Conservation (phyloP, 2,888 invertebrate genomes). For the Parnassius glacialis region DNA sequence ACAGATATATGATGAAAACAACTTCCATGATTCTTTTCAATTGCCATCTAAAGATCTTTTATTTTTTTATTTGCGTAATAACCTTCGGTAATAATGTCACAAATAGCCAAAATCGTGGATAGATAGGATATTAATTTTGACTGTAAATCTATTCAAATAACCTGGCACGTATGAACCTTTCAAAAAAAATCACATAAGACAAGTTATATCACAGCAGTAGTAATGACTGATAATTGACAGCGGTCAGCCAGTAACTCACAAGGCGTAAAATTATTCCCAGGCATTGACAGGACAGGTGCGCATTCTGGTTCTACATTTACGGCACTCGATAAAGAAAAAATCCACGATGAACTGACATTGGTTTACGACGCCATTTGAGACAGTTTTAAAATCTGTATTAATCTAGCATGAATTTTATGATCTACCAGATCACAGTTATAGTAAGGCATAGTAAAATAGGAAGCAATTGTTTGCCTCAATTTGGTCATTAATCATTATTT, state of each 20-base stretch:
- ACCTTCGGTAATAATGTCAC: too few relatives aligned
- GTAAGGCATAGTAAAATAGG: too few relatives aligned
- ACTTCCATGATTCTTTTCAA: too few relatives aligned
- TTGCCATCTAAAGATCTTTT: too few relatives aligned
- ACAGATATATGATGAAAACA: too few relatives aligned
- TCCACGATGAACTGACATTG: constrained; percentile 31
- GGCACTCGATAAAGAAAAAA: constrained; percentile 43
- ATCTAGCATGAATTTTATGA: neutral
- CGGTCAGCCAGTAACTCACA: constrained; percentile 42
- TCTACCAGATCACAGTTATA: too few relatives aligned
- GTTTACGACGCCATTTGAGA: constrained; percentile 37
- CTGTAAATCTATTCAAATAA: neutral
- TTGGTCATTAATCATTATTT: too few relatives aligned
- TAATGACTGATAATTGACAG: constrained; percentile 49
- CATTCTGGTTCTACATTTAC: constrained; percentile 43
- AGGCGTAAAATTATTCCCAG: constrained; percentile 56
- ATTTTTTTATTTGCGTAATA: too few relatives aligned
- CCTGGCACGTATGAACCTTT: neutral
- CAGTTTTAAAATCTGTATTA: constrained; percentile 15
- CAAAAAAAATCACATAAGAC: constrained; percentile 21
- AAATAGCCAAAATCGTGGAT: too few relatives aligned
- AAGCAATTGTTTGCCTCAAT: too few relatives aligned
- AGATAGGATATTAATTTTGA: too few relatives aligned
- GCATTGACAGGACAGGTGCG: constrained; percentile 54
- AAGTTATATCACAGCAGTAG: constrained; percentile 34